phyloP scores from a whole-genome alignment of 37 sponge, comb jelly and placozoan genomes.

The Petrosia ficiformis region DNA sequence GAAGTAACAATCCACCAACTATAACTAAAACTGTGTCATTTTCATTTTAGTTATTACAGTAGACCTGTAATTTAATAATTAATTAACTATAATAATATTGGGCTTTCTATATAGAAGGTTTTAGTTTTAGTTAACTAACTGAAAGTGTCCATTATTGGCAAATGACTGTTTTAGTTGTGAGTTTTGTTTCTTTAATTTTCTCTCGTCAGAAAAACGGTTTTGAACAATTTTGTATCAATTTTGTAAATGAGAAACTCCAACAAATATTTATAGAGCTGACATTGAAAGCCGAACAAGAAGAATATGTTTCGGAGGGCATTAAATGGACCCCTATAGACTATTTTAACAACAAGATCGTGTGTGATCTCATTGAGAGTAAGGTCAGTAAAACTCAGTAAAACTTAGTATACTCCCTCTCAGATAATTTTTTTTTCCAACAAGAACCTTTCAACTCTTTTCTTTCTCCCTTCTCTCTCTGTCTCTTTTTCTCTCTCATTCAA shows the following conservation, averaged over 20 bases:
- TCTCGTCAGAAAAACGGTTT: slow-evolving; percentile 91
- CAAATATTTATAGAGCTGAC: slow-evolving; percentile 98
- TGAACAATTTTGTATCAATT: slow-evolving; percentile 99
- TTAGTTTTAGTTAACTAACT: no score
- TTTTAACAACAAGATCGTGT: slow-evolving; percentile 97
- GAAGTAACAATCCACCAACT: no score
- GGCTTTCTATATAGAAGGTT: background rate
- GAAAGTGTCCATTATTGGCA: no score
- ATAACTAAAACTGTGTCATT: background rate
- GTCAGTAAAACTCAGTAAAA: slow-evolving; percentile 37
- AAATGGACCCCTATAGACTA: slow-evolving; percentile 96
- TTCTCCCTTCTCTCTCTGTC: no score
- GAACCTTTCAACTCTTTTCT: no score
- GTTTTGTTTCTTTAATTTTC: no score
- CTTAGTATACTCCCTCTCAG: background rate
- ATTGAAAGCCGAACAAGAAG: slow-evolving; percentile 98
- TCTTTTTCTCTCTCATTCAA: no score
- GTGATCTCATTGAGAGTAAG: slow-evolving; percentile 96
- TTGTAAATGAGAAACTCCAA: slow-evolving; percentile 99
- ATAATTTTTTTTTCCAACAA: background rate
- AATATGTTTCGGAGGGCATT: slow-evolving; percentile 96
- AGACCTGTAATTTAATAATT: no score
- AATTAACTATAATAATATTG: no score
- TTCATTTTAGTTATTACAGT: no score
- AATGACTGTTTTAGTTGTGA: no score